A percentile compares a stretch with the other conserved stretches of the same genome.
Conservation (phyloP, 1,140 invertebrate species). For the Pogonognathellus flavescens region DNA sequence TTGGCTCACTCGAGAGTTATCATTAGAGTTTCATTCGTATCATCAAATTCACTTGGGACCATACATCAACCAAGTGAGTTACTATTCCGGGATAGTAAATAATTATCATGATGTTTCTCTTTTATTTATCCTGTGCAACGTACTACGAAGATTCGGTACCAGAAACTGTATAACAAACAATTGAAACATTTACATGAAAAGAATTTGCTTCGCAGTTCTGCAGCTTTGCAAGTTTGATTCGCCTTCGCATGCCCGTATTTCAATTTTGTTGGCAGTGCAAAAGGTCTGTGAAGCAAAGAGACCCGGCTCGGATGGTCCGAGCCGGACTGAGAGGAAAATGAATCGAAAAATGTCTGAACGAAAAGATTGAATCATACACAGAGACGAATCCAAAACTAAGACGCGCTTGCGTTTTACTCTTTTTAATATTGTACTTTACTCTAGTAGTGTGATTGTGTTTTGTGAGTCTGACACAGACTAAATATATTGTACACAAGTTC, state of each 20-base stretch:
- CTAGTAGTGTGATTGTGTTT: too few relatives aligned
- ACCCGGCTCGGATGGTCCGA: conserved; percentile 19
- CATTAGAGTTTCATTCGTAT: too few relatives aligned
- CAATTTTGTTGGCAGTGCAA: conserved; percentile 7
- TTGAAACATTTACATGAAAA: background rate
- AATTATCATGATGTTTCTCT: too few relatives aligned
- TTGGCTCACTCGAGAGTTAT: background rate
- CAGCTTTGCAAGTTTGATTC: background rate
- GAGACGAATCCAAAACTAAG: background rate
- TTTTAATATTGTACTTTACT: too few relatives aligned
- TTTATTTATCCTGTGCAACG: too few relatives aligned
- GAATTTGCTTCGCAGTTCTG: background rate
- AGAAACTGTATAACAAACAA: background rate
- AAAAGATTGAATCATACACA: background rate
- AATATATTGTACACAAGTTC: too few relatives aligned
- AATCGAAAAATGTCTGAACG: conserved; percentile 23
- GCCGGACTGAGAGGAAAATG: conserved; percentile 31
- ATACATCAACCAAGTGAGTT: too few relatives aligned
- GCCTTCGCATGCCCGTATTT: conserved; percentile 24
- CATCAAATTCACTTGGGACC: too few relatives aligned
- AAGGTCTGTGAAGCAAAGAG: background rate
- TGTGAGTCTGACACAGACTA: too few relatives aligned
- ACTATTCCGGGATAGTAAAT: too few relatives aligned
- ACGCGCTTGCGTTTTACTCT: conserved; percentile 9
- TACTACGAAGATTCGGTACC: background rate